Evolutionary conservation across 2,113 vertebrate genomes (phyloP).

Genomic region (Heteronetta atricapilla): DNA sequence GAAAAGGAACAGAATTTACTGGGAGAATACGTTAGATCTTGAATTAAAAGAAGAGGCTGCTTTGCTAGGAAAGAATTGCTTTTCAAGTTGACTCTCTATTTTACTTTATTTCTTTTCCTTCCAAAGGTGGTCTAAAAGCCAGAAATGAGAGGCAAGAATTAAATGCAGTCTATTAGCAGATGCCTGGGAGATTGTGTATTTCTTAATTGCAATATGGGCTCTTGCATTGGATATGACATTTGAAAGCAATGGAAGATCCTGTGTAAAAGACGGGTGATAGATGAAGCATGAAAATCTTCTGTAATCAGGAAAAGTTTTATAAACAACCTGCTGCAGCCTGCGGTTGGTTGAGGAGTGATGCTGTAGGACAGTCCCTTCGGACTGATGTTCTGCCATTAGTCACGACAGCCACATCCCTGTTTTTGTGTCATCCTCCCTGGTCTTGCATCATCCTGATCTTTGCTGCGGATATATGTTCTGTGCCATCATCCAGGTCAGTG

Average conservation of each 20-base stretch:
- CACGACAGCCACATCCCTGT: not conserved
- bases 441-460: not conserved
- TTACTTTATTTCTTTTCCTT: not conserved
- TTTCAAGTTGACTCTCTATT: constrained; percentile 22
- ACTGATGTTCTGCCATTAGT: not conserved
- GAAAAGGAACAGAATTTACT: not conserved
- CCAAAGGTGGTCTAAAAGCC: not conserved
- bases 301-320: not conserved
- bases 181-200: not conserved
- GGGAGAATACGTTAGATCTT: not conserved
- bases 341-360: not conserved
- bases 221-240: not conserved
- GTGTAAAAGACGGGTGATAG: not conserved
- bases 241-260: not conserved
- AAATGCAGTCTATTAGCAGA: constrained; percentile 33
- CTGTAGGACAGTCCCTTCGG: not conserved
- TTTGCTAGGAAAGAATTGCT: constrained; percentile 1
- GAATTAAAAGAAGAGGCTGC: not conserved
- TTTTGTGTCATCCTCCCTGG: not conserved
- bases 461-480: not conserved
- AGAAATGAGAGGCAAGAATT: constrained; percentile 38
- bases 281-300: not conserved
- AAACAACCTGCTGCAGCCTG: not conserved
- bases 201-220: constrained; percentile 16
- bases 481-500: not conserved